phyloP scores from a whole-genome alignment of 1,140 invertebrate species.

The Cydia strobilella region DNA sequence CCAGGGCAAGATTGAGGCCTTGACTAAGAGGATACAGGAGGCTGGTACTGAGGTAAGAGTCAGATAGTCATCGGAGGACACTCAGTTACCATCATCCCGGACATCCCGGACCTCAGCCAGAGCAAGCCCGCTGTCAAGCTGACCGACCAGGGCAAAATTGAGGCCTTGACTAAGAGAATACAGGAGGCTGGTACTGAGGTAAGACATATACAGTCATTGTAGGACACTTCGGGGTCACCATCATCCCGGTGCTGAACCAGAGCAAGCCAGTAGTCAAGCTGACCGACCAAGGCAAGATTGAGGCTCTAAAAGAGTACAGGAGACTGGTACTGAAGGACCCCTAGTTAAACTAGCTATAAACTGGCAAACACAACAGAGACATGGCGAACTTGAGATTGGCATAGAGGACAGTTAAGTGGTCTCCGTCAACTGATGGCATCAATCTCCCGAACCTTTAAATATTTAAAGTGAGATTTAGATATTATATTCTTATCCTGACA shows the following conservation, averaged over 20 bases:
- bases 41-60: conserved; percentile 94
- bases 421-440: no score
- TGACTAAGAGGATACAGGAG: conserved; percentile 95
- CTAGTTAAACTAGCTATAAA: no score
- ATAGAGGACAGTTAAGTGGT: no score
- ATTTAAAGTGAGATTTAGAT: no score
- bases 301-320: conserved; percentile 94
- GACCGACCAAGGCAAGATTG: conserved; percentile 86
- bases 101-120: conserved; percentile 97
- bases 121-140: conserved; percentile 86
- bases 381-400: no score
- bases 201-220: neutral
- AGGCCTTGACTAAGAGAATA: conserved; percentile 92
- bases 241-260: conserved; percentile 97
- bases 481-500: no score
- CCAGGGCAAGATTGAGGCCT: conserved; percentile 85
- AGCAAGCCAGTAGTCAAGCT: conserved; percentile 86
- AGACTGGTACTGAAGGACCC: conserved; percentile 99
- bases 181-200: conserved; percentile 99
- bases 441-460: no score
- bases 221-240: conserved; percentile 98
- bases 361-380: no score
- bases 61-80: conserved; percentile 82
- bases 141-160: conserved; percentile 87
- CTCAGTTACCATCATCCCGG: conserved; percentile 97